These are phyloP conservation scores for Holcopasites calliopsidis DNA, from an alignment of 1,140 invertebrate genomes.

Conservation along the genomic window DNA sequence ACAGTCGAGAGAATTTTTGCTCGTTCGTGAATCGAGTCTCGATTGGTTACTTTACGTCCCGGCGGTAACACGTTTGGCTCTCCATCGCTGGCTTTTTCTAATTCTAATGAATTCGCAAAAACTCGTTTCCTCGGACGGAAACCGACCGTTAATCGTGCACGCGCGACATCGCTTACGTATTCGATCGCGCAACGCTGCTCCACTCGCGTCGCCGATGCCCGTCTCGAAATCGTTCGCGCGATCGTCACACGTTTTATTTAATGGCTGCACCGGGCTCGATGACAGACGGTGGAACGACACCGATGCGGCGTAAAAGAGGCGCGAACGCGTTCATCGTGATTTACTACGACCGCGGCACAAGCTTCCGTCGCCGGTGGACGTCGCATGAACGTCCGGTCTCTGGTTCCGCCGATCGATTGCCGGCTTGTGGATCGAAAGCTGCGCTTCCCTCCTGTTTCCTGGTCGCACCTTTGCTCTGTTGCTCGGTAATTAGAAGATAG, in stretches of 20 bases:
- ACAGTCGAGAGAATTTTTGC: neutral
- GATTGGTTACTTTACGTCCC: neutral
- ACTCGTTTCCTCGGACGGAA: neutral
- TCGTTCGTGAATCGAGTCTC: neutral
- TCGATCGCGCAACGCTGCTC: neutral
- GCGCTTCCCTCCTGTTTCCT: neutral
- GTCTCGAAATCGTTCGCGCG: conserved; percentile 16
- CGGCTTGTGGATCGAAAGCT: neutral
- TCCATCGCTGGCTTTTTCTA: neutral
- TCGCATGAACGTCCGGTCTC: neutral
- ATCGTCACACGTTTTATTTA: conserved; percentile 45
- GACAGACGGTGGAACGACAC: conserved; percentile 46
- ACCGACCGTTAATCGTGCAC: neutral
- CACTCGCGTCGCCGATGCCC: conserved; percentile 7
- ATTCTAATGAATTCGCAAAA: conserved; percentile 9
- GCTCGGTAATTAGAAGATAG: conserved; percentile 4
- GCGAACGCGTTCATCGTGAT: conserved; percentile 24
- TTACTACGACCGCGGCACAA: neutral
- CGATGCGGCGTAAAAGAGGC: conserved; percentile 29
- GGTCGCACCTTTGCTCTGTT: neutral
- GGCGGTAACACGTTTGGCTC: neutral
- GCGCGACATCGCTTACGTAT: neutral
- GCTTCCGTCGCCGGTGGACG: neutral
- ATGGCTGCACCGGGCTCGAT: conserved; percentile 46
- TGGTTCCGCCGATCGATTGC: neutral